Conservation (phyloP, 2,797 vertebrate genomes). For the Sebastes iracundus region DNA sequence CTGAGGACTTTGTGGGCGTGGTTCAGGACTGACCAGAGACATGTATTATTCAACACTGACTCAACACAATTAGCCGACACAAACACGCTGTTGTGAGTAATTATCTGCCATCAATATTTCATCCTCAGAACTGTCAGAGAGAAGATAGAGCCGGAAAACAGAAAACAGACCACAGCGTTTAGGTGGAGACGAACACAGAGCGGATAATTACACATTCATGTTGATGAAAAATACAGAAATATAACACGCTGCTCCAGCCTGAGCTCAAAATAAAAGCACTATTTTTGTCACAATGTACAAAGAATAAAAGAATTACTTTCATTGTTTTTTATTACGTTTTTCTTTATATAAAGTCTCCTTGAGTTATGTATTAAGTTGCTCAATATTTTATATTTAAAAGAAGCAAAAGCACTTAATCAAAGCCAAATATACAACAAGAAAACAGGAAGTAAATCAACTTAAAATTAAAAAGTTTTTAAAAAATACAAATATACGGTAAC, state of each 20-base stretch:
- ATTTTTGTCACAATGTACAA: too few species aligned
- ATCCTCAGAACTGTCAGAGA: not conserved
- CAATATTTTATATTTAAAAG: too few species aligned
- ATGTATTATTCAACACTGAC: not conserved
- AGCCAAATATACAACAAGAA: too few species aligned
- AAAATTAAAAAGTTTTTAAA: too few species aligned
- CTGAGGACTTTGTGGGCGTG: not conserved
- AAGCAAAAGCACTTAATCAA: too few species aligned
- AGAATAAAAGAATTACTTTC: too few species aligned
- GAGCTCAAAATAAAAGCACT: too few species aligned
- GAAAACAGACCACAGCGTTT: not conserved
- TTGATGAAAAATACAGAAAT: not conserved
- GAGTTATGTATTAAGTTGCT: too few species aligned
- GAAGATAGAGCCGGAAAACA: not conserved
- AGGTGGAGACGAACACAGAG: not conserved
- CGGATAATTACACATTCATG: not conserved
- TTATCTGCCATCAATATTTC: conserved; percentile 21
- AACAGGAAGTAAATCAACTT: accelerated
- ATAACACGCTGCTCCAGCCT: too few species aligned
- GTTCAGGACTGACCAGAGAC: not conserved
- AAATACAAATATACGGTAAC: too few species aligned
- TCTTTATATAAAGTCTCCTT: too few species aligned
- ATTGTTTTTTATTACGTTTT: too few species aligned
- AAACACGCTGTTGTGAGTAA: not conserved
- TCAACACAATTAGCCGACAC: not conserved